These are phyloP conservation scores for Tetramorium parvispinum DNA, from an alignment of 1,140 invertebrate genomes.

Conservation along the genomic window DNA sequence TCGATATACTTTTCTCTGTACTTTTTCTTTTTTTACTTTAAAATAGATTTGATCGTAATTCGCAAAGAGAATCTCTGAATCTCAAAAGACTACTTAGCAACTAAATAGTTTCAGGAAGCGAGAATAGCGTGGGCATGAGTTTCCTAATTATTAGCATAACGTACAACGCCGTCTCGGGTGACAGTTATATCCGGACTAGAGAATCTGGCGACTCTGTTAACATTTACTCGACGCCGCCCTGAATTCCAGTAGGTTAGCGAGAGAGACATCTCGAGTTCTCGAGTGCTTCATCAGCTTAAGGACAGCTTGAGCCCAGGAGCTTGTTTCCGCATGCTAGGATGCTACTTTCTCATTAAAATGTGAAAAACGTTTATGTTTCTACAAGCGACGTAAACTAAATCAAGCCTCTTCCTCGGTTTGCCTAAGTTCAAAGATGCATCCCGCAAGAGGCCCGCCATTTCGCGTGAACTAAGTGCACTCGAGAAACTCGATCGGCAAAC, in stretches of 20 bases:
- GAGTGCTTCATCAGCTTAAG: conserved; percentile 39
- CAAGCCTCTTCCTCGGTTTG: background rate
- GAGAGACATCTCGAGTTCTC: conserved; percentile 40
- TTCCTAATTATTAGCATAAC: conserved; percentile 79
- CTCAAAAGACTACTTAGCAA: conserved; percentile 48
- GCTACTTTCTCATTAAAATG: conserved; percentile 27
- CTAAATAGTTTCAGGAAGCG: conserved; percentile 68
- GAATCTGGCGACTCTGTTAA: conserved; percentile 79
- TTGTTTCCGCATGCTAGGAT: conserved; percentile 66
- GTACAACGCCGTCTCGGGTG: conserved; percentile 74
- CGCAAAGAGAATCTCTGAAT: conserved; percentile 31
- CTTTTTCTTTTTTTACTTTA: background rate
- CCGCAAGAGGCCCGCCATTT: conserved; percentile 3
- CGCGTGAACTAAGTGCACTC: conserved; percentile 25
- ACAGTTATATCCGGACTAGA: conserved; percentile 80
- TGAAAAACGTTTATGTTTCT: conserved; percentile 41
- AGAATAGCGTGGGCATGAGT: conserved; percentile 66
- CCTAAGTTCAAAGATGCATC: background rate
- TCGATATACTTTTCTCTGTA: background rate
- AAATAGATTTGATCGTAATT: background rate
- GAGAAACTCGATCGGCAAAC: conserved; percentile 58
- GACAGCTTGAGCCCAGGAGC: conserved; percentile 40
- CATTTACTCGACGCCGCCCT: conserved; percentile 69
- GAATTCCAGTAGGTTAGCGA: conserved; percentile 75
- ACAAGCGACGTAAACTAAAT: background rate